Percentiles rank a stretch among this genome's conserved stretches.
These are phyloP conservation scores for Labeo calbasu DNA, from an alignment of 2,797 vertebrate genomes.

Conservation along the genomic window DNA sequence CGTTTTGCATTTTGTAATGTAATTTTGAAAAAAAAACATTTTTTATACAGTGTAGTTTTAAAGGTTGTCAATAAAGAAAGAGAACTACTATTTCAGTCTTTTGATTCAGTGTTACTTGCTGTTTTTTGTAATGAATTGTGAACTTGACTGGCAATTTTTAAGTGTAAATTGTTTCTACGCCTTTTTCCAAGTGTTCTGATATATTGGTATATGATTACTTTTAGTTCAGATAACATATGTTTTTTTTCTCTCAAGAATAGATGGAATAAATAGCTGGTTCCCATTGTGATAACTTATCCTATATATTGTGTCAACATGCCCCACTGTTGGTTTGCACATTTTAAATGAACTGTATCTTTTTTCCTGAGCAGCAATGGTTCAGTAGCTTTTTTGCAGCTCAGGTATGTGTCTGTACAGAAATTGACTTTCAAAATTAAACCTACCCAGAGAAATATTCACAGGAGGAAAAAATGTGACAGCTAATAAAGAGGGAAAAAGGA, in stretches of 20 bases:
- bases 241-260: neutral
- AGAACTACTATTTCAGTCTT: too few relatives aligned
- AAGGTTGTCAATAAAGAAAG: too few relatives aligned
- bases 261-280: neutral
- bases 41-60: too few relatives aligned
- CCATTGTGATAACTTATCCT: neutral
- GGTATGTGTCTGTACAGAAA: neutral
- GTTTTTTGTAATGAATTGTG: neutral
- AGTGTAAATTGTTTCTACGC: neutral
- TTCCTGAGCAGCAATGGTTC: neutral
- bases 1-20: neutral
- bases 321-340: neutral
- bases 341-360: neutral
- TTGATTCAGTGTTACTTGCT: neutral
- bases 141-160: neutral
- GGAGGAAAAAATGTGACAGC: slow-evolving; percentile 2
- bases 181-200: neutral
- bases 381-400: neutral
- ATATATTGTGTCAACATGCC: neutral
- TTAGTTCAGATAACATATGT: neutral
- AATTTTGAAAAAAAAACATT: too few relatives aligned
- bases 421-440: slow-evolving; percentile 10
- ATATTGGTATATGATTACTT: neutral
- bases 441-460: neutral
- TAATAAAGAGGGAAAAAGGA: neutral